Percentiles rank a stretch among this genome's conserved stretches.
These are phyloP conservation scores for Litocranius walleri DNA, from an alignment of 2,113 vertebrate genomes.

Conservation along the genomic window DNA sequence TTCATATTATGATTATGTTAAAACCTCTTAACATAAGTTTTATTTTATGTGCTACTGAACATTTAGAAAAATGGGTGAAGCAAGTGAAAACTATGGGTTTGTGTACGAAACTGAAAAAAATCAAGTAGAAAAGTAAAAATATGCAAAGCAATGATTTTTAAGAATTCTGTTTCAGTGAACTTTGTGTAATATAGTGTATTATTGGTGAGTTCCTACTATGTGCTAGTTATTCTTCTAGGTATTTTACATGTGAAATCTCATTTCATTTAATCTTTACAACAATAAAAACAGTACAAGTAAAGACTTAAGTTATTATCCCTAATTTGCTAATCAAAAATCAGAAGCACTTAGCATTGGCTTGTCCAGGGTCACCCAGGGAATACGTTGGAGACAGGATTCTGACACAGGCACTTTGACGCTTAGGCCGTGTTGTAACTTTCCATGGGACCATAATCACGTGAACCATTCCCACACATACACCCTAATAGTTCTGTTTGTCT, in stretches of 20 bases:
- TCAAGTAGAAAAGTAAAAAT: neutral
- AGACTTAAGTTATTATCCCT: neutral
- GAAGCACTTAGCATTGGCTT: neutral
- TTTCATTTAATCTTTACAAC: neutral
- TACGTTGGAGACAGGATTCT: neutral
- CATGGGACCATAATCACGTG: neutral
- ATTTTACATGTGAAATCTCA: neutral
- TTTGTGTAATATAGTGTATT: neutral
- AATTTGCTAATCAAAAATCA: neutral
- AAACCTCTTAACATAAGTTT: neutral
- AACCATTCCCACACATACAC: neutral
- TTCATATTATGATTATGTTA: neutral
- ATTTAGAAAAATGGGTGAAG: neutral
- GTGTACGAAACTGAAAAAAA: neutral
- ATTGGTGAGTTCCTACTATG: neutral
- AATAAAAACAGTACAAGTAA: neutral
- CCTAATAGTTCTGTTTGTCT: neutral
- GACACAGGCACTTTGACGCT: neutral
- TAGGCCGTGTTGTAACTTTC: neutral
- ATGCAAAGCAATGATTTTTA: neutral
- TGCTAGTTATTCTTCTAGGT: neutral
- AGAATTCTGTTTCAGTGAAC: neutral
- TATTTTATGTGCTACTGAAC: neutral
- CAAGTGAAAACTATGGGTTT: neutral
- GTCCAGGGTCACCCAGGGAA: neutral